A percentile compares a stretch with the other conserved stretches of the same genome.
Evolutionary conservation across 2,888 invertebrate species (phyloP).

Genomic region (Cephonodes hylas): DNA sequence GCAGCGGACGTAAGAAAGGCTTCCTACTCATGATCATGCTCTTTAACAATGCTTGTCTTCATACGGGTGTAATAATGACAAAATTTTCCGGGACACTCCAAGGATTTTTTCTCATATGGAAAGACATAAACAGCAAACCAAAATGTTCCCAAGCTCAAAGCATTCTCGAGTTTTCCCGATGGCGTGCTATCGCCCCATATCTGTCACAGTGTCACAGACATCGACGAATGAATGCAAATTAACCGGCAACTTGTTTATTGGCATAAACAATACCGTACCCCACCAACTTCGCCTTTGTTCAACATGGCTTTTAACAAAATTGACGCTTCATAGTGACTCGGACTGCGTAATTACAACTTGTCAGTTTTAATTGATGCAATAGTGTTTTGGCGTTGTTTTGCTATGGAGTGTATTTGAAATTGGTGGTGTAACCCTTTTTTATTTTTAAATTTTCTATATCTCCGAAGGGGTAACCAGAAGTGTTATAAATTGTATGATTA

Average conservation of each 20-base stretch:
- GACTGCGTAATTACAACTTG: background rate
- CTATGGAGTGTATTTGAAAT: no score
- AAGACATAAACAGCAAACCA: no score
- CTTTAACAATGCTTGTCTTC: no score
- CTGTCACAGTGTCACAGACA: constrained; percentile 50
- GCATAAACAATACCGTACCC: background rate
- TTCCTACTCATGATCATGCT: no score
- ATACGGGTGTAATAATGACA: no score
- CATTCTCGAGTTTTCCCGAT: constrained; percentile 18
- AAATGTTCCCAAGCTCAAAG: background rate
- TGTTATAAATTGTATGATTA: no score
- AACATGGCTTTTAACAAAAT: background rate
- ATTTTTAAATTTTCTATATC: no score
- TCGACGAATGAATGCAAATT: constrained; percentile 45
- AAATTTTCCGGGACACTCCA: no score
- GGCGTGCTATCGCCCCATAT: constrained; percentile 63
- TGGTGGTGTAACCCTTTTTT: no score
- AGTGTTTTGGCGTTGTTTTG: background rate
- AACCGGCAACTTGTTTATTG: constrained; percentile 7
- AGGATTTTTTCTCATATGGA: no score
- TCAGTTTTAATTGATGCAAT: background rate
- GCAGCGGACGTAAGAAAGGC: no score
- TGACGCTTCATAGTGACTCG: background rate
- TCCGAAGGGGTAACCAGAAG: no score
- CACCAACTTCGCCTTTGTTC: background rate